Base-by-base conservation (phyloP, 2,888 invertebrate genomes). In the Scaptodrosophila latifasciaeformis region DNA sequence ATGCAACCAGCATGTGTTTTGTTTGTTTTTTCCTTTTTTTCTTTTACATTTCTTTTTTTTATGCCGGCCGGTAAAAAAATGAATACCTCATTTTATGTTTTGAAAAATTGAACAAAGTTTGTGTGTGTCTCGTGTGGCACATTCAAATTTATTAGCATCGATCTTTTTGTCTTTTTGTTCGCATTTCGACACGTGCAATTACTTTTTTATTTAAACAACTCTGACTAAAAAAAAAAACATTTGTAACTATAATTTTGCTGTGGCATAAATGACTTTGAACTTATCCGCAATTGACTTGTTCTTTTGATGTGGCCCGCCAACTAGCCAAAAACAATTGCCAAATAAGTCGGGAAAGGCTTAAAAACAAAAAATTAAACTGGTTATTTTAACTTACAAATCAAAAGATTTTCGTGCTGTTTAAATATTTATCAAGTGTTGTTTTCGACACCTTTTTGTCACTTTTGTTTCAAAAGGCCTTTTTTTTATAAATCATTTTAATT, bases 161-260 rank as follows among this genome's bases (percentile, higher is more conserved):
- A 12, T 37, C 18, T 12, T 19, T 13, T n/a, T n/a, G 13, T 43
- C 19, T 37, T 29, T 39, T 45, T 44, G 63, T 56, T 27, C 42
- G 60, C 55, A 70, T 67, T 70, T 67, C 59, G 64, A 67, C 67
- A 70, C 63, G 64, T 64, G 53, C 70, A 67, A 67, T 70, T 63
- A 60, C 60, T 55, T 59, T 55, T 49, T 49, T 21, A n/a, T 49
- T 49, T 37, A 49, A 35, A 54, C 59, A 54, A 54, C 45, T 46
- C 42, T n/a, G 24, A 24, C 24, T 24, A n/a, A n/a, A n/a, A n/a
- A n/a, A n/a, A n/a, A n/a, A n/a, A n/a, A n/a, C n/a, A n/a, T n/a
- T n/a, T n/a, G n/a, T n/a, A n/a, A n/a, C n/a, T 30, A 19, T 42
- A 24, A 46, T 49, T 61, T 49, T 49, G 34, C 31, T 49, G 4